Conservation (phyloP, 1,140 invertebrate species). For the Phenacoccus solenopsis region DNA sequence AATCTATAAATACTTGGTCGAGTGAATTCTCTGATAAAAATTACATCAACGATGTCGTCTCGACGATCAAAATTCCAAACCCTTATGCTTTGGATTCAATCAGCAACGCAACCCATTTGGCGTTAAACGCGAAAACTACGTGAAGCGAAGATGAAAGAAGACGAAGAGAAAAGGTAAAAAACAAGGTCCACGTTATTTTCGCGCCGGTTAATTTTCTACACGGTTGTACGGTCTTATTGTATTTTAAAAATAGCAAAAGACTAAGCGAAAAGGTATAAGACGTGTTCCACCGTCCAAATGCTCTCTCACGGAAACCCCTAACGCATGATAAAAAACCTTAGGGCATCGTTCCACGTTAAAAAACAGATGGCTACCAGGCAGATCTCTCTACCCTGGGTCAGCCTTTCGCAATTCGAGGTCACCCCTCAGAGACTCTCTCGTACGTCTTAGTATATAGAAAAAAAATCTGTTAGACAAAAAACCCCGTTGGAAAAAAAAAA, state of each 20-base stretch:
- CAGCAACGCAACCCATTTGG: too few species aligned
- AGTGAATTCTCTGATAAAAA: neutral
- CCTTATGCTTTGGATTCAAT: too few species aligned
- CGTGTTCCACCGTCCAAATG: slow-evolving; percentile 6
- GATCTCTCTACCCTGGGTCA: slow-evolving; percentile 10
- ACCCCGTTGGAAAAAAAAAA: neutral
- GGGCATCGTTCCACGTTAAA: slow-evolving; percentile 12
- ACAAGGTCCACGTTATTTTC: slow-evolving; percentile 6
- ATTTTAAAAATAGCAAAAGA: slow-evolving; percentile 7
- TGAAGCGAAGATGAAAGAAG: too few species aligned
- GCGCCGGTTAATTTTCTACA: slow-evolving; percentile 10
- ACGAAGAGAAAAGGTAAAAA: neutral
- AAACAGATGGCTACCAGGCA: slow-evolving; percentile 17
- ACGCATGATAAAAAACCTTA: slow-evolving; percentile 14
- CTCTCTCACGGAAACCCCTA: slow-evolving; percentile 14
- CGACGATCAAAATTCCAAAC: too few species aligned
- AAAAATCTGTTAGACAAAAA: slow-evolving; percentile 5
- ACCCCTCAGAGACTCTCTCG: slow-evolving; percentile 4
- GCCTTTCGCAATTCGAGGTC: slow-evolving; percentile 16
- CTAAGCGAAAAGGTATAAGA: neutral
- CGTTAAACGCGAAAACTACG: too few species aligned
- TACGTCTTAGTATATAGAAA: neutral
- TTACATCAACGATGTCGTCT: too few species aligned
- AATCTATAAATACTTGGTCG: neutral
- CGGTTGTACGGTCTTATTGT: slow-evolving; percentile 9